Conservation (phyloP, 2,888 invertebrate species). For the Adelognathus sp. region DNA sequence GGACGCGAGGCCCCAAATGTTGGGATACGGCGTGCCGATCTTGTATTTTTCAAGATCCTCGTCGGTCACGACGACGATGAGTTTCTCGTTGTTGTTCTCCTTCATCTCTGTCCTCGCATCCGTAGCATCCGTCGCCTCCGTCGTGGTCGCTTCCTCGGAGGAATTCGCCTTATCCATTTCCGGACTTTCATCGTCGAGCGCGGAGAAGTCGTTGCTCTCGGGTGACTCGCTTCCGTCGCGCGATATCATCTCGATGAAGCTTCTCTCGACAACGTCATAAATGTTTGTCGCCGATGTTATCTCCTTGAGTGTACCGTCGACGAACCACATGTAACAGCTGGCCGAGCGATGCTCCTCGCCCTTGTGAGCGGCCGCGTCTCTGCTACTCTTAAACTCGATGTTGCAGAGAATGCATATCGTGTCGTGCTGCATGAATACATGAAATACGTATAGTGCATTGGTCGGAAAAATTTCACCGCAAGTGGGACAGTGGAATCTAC, state of each 20-base stretch:
- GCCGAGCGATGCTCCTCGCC: slow-evolving; percentile 64
- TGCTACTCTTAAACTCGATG: slow-evolving; percentile 60
- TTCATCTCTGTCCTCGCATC: background rate
- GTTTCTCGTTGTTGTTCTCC: background rate
- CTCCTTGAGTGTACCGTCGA: slow-evolving; percentile 59
- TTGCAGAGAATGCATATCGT: slow-evolving; percentile 68
- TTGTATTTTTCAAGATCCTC: slow-evolving; percentile 56
- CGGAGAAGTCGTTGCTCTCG: background rate
- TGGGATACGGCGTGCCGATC: slow-evolving; percentile 38
- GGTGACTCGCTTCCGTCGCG: background rate
- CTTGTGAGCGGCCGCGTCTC: slow-evolving; percentile 66
- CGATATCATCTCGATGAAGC: slow-evolving; percentile 40
- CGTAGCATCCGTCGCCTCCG: background rate
- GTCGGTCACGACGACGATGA: slow-evolving; percentile 56
- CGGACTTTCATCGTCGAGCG: background rate
- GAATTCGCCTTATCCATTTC: background rate
- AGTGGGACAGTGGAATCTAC: slow-evolving; percentile 45
- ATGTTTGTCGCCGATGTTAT: slow-evolving; percentile 51
- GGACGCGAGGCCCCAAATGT: slow-evolving; percentile 55
- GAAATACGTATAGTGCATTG: slow-evolving; percentile 61
- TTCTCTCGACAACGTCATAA: slow-evolving; percentile 25
- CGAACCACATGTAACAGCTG: slow-evolving; percentile 69
- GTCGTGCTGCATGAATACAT: slow-evolving; percentile 67
- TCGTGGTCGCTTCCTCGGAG: background rate
- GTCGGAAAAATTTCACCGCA: slow-evolving; percentile 57